These are phyloP conservation scores for Lissonota sp. DNA, from an alignment of 2,888 invertebrate species.

Conservation along the genomic window DNA sequence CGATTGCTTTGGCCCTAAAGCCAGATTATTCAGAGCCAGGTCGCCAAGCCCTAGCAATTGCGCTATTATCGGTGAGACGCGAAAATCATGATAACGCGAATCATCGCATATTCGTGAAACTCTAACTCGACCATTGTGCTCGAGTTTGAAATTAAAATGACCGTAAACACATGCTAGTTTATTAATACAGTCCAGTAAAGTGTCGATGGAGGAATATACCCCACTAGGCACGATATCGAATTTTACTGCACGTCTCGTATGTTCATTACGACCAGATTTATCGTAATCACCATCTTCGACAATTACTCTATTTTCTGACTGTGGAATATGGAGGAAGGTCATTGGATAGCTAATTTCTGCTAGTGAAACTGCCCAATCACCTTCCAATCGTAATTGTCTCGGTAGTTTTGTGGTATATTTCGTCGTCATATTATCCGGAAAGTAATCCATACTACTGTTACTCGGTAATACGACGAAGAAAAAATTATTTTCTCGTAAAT, in stretches of 20 bases:
- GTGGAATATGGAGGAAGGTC: background rate
- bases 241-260: background rate
- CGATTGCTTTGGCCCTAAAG: background rate
- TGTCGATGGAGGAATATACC: background rate
- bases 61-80: background rate
- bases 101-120: background rate
- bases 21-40: background rate
- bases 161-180: background rate
- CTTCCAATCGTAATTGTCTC: background rate
- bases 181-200: background rate
- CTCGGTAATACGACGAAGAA: conserved; percentile 66
- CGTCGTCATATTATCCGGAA: conserved; percentile 70
- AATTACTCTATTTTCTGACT: background rate
- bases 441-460: conserved; percentile 69
- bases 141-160: background rate
- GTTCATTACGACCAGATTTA: background rate
- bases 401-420: conserved; percentile 70
- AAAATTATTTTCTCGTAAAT: conserved; percentile 52
- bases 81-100: background rate
- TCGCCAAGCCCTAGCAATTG: background rate
- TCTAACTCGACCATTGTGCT: background rate
- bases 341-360: background rate
- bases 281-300: background rate
- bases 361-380: background rate
- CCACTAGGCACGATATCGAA: background rate